These are phyloP conservation scores for Xiphias gladius DNA, from an alignment of 2,113 vertebrate genomes.

Conservation along the genomic window DNA sequence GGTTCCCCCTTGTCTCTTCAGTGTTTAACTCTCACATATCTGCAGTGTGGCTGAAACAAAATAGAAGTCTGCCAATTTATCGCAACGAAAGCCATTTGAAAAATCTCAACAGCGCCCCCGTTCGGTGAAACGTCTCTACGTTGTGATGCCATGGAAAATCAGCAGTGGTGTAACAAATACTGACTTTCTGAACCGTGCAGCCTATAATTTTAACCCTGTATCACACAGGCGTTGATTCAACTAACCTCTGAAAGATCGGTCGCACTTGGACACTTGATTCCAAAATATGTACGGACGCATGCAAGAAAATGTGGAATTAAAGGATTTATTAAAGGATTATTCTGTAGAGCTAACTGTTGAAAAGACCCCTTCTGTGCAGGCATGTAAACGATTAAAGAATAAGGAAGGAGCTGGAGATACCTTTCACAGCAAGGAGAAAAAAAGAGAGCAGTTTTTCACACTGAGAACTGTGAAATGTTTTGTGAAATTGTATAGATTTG, in stretches of 20 bases:
- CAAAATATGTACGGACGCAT: slow-evolving; percentile 7
- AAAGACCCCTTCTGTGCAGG: slow-evolving; percentile 39
- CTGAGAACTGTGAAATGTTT: neutral
- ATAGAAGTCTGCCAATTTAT: neutral
- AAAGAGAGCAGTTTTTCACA: no score
- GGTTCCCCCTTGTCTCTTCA: slow-evolving; percentile 3
- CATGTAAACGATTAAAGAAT: neutral
- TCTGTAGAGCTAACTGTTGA: neutral
- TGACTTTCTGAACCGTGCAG: neutral
- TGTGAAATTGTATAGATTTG: neutral
- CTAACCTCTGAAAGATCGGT: neutral
- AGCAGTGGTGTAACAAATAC: neutral
- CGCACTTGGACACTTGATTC: slow-evolving; percentile 6
- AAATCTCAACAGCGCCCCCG: slow-evolving; percentile 51
- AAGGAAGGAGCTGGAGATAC: neutral
- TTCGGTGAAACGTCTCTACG: neutral
- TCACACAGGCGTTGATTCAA: neutral
- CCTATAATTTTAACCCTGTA: neutral
- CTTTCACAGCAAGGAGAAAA: no score
- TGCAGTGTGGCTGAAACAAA: slow-evolving; percentile 5
- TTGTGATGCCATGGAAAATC: neutral
- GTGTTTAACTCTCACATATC: slow-evolving; percentile 21
- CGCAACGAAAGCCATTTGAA: neutral
- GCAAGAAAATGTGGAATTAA: slow-evolving; percentile 43
- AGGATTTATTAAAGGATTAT: slow-evolving; percentile 49